phyloP scores from a whole-genome alignment of 2,797 vertebrate genomes.

The Sebastes cheni region DNA sequence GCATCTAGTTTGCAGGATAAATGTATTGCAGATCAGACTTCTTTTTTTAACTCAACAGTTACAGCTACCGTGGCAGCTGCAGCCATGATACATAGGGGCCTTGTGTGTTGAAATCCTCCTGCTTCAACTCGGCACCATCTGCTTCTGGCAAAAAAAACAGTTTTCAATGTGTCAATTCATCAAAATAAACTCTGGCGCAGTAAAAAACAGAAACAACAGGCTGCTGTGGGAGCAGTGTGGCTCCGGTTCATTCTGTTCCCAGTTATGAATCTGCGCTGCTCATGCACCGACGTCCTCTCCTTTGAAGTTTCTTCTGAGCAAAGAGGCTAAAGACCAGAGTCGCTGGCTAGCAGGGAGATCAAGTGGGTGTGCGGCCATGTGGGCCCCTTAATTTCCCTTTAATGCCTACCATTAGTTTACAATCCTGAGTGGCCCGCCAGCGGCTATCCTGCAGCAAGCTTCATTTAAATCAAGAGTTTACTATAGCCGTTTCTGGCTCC shows the following conservation, averaged over 20 bases:
- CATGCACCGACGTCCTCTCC: conserved; percentile 37
- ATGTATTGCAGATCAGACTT: background rate
- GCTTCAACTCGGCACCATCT: conserved; percentile 18
- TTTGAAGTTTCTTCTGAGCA: conserved; percentile 70
- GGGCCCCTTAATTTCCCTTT: conserved; percentile 72
- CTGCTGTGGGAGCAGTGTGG: conserved; percentile 19
- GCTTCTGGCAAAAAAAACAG: conserved; percentile 22
- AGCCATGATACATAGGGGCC: background rate
- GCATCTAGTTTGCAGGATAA: background rate
- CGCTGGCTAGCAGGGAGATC: conserved; percentile 47
- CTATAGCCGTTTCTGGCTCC: background rate
- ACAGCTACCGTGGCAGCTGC: conserved; percentile 11
- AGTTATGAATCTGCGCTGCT: conserved; percentile 63
- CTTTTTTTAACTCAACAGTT: background rate
- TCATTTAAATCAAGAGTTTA: conserved; percentile 45
- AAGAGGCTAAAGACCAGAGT: conserved; percentile 54
- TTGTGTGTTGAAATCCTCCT: conserved; percentile 8
- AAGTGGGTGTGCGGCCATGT: conserved; percentile 60
- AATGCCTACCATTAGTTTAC: conserved; percentile 68
- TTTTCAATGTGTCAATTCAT: conserved; percentile 43
- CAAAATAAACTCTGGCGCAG: conserved; percentile 34
- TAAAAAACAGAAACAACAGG: conserved; percentile 36
- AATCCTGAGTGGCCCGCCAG: conserved; percentile 49
- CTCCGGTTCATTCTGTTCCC: conserved; percentile 52
- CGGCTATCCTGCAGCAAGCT: conserved; percentile 34